Base-by-base conservation (phyloP, 2,797 vertebrate genomes). In the Gouania willdenowi region DNA sequence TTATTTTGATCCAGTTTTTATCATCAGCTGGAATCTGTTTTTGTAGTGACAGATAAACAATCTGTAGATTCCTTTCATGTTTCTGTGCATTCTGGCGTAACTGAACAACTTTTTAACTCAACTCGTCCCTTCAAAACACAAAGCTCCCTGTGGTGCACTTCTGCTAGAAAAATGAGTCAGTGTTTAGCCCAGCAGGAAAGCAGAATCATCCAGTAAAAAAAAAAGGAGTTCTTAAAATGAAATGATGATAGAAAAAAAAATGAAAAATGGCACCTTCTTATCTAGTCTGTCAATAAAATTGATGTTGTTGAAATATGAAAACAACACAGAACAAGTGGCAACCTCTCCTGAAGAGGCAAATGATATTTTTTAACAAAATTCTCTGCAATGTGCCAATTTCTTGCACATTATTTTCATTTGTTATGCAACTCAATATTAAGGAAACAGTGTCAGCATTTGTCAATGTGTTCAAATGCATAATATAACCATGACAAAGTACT, bases 141-240 rank as follows among this genome's bases (percentile, higher is more conserved):
- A 63, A 52, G 27, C 61, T 49, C 56, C 52, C 63, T 5, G 33
- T 12, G 2, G 73, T 29, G 61, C 52, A 58, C 26, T 56, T 51
- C 58, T 77, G 55, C 60, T 77, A 65, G 44, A 33, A 67, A n/a
- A 71, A 75, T 61, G 55, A 63, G 51, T 72, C 58, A 44, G 54
- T 53, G 57, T 78, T 78, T 75, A 79, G 58, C 73, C 41, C 75
- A 78, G 72, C 77, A 49, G 71, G 73, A 56, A 60, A 41, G 46
- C 41, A 46, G 38, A 64, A 61, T 59, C 59, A 56, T 41, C 52
- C 43, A 77, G 72, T 58, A 81, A 81, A 81, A 74, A 70, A 71
- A 55, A n/a, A n/a, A n/a, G n/a, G n/a, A n/a, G n/a, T n/a, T n/a
- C n/a, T n/a, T n/a, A n/a, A n/a, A n/a, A 55, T 30, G 30, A 56